phyloP scores from a whole-genome alignment of 2,888 invertebrate species.

The Megastigmus dorsalis region DNA sequence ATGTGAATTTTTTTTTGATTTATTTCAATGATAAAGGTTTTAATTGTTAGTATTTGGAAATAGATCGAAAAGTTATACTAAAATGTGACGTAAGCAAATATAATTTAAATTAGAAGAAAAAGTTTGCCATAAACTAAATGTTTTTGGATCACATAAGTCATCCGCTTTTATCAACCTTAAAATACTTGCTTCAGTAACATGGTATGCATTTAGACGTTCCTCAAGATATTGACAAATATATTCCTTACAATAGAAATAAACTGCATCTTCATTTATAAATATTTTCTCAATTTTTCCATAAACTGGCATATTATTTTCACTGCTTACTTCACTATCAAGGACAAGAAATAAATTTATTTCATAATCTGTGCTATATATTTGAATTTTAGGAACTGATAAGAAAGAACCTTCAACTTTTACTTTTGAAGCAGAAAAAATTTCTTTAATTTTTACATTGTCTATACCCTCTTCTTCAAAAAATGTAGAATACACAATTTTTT shows the following conservation, averaged over 20 bases:
- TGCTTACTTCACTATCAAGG: conserved; percentile 22
- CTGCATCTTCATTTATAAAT: conserved; percentile 10
- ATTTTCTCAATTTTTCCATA: conserved; percentile 47
- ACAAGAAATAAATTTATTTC: conserved; percentile 33
- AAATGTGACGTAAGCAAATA: conserved; percentile 41
- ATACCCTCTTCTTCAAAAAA: neutral
- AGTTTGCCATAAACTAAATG: conserved; percentile 37
- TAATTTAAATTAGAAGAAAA: conserved; percentile 6
- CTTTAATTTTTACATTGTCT: neutral
- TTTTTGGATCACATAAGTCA: neutral
- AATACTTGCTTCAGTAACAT: neutral
- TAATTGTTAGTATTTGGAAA: too few species aligned
- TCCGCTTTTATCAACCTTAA: neutral
- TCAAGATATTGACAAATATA: conserved; percentile 14
- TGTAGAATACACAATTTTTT: neutral
- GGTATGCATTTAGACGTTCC: conserved; percentile 35
- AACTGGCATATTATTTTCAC: conserved; percentile 18
- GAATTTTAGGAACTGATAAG: conserved; percentile 6
- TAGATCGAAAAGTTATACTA: conserved; percentile 1
- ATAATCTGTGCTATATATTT: conserved; percentile 32
- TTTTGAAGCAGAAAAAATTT: neutral
- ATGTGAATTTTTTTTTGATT: too few species aligned
- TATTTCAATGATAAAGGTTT: too few species aligned
- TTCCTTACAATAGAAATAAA: conserved; percentile 35
- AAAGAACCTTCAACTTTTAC: neutral